These are phyloP conservation scores for Chironomus striatipennis DNA, from an alignment of 1,140 invertebrate species.

Conservation along the genomic window DNA sequence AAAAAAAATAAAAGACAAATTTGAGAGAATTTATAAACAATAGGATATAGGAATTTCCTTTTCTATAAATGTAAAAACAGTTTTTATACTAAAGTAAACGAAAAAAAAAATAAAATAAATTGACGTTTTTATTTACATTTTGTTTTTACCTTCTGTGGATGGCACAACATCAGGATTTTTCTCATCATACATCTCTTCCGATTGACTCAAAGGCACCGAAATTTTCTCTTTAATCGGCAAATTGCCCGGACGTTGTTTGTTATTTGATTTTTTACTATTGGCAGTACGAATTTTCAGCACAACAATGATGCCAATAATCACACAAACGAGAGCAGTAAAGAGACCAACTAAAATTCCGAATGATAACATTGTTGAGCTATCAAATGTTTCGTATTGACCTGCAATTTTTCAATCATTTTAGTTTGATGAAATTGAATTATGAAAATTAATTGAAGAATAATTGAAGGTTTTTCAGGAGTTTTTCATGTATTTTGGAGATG, in stretches of 20 bases:
- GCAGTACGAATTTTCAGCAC: slow-evolving; percentile 55
- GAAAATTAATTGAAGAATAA: slow-evolving; percentile 35
- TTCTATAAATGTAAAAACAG: neutral
- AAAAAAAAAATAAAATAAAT: neutral
- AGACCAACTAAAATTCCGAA: slow-evolving; percentile 61
- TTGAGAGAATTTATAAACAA: no score
- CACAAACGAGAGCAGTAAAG: slow-evolving; percentile 56
- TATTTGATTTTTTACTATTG: slow-evolving; percentile 42
- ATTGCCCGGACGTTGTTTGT: slow-evolving; percentile 45
- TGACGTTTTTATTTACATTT: neutral
- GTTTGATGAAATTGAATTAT: no score
- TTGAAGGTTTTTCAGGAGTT: neutral
- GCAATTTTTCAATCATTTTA: slow-evolving; percentile 30
- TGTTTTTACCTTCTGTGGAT: slow-evolving; percentile 68
- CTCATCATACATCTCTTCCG: slow-evolving; percentile 65
- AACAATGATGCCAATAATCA: slow-evolving; percentile 59
- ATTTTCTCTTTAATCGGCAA: slow-evolving; percentile 59
- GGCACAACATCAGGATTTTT: slow-evolving; percentile 80
- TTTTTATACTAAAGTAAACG: neutral
- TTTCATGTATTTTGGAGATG: neutral
- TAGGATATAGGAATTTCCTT: no score
- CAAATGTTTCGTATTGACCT: slow-evolving; percentile 53
- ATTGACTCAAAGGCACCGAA: slow-evolving; percentile 52
- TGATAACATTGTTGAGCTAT: slow-evolving; percentile 61
- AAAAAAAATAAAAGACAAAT: no score